A percentile compares a stretch with the other conserved stretches of the same genome.
Conservation (phyloP, 2,113 vertebrate species). For the Etheostoma cragini region DNA sequence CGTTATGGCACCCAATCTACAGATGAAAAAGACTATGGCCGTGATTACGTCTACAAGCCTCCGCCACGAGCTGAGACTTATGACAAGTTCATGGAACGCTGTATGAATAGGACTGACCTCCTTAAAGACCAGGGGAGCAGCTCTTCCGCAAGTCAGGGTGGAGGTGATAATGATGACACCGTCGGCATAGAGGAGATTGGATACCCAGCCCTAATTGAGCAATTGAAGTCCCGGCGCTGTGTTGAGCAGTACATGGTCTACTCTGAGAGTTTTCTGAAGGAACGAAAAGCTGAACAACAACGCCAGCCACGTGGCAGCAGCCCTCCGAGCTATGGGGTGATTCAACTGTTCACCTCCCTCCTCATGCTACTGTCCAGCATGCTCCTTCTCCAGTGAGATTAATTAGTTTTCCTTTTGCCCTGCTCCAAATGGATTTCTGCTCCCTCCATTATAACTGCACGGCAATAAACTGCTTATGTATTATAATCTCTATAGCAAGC, state of each 20-base stretch:
- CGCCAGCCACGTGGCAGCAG: not conserved
- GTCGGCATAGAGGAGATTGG: slow-evolving; percentile 81
- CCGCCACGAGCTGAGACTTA: slow-evolving; percentile 73
- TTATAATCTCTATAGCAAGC: not conserved
- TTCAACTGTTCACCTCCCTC: slow-evolving; percentile 65
- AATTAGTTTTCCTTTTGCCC: not conserved
- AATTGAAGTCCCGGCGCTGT: slow-evolving; percentile 75
- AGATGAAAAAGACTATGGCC: slow-evolving; percentile 74
- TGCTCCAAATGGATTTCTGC: slow-evolving; percentile 11
- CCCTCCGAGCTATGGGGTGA: slow-evolving; percentile 30
- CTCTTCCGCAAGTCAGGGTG: not conserved
- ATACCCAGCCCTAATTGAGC: slow-evolving; percentile 78
- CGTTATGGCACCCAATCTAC: slow-evolving; percentile 76
- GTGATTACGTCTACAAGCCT: slow-evolving; percentile 73
- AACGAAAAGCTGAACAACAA: slow-evolving; percentile 60
- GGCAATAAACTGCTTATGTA: slow-evolving; percentile 2
- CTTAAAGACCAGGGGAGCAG: slow-evolving; percentile 45
- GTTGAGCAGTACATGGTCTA: slow-evolving; percentile 76
- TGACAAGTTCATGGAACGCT: slow-evolving; percentile 75
- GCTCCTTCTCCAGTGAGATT: slow-evolving; percentile 77
- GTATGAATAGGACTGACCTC: slow-evolving; percentile 75
- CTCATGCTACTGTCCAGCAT: slow-evolving; percentile 72
- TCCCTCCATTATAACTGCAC: slow-evolving; percentile 41
- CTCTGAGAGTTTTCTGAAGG: slow-evolving; percentile 68
- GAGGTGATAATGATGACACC: slow-evolving; percentile 56